Evolutionary conservation across 2,113 vertebrate genomes (phyloP).

Genomic region (Nestor notabilis): DNA sequence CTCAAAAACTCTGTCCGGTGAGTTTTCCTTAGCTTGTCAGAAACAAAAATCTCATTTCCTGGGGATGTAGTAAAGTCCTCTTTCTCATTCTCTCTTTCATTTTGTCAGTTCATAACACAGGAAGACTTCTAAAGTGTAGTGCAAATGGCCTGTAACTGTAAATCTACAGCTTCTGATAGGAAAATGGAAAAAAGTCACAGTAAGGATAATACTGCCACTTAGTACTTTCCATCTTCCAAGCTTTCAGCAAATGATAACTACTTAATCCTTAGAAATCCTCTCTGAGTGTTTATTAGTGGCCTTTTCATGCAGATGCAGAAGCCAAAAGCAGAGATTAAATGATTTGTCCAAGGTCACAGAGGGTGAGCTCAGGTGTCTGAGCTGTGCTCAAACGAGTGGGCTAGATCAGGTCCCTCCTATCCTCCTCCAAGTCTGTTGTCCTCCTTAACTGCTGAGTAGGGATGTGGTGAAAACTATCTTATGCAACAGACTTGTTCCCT

Average conservation of each 20-base stretch:
- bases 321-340: conserved; percentile 27
- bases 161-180: neutral
- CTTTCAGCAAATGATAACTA: neutral
- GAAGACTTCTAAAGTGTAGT: neutral
- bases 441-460: neutral
- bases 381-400: neutral
- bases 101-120: neutral
- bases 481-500: accelerated
- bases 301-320: neutral
- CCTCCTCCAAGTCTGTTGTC: neutral
- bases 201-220: neutral
- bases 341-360: conserved; percentile 23
- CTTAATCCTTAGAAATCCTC: conserved; percentile 9
- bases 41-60: neutral
- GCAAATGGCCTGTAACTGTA: neutral
- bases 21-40: conserved; percentile 39
- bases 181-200: neutral
- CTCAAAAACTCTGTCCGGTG: conserved; percentile 75
- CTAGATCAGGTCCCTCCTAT: neutral
- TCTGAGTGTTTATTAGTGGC: neutral
- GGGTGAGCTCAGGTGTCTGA: conserved; percentile 37
- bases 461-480: neutral
- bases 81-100: neutral
- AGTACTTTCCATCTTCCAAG: neutral
- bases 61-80: neutral